A percentile compares a stretch with the other conserved stretches of the same genome.
phyloP scores from a whole-genome alignment of 2,888 invertebrate genomes.

The Drosophila antonietae region DNA sequence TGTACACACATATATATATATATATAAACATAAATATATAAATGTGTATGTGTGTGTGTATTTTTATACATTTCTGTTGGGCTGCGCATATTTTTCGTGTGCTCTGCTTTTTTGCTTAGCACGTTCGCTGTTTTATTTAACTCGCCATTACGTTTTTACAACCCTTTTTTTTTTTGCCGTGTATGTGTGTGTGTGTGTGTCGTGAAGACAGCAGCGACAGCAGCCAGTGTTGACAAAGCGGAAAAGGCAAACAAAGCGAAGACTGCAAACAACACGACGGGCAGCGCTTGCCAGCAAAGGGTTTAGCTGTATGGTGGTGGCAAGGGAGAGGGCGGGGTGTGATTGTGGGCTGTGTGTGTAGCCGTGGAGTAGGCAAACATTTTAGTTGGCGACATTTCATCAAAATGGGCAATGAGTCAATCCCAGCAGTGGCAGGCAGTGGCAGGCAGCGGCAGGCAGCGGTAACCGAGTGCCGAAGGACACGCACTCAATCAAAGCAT shows the following conservation, averaged over 20 bases:
- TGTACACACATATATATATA: conserved; percentile 23
- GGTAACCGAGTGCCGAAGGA: conserved; percentile 26
- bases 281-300: conserved; percentile 6
- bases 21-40: neutral
- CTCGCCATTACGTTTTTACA: conserved; percentile 79
- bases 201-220: neutral
- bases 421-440: conserved; percentile 31
- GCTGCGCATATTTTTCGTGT: conserved; percentile 62
- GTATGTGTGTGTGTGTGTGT: conserved; percentile 17
- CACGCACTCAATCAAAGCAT: conserved; percentile 75
- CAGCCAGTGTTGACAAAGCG: conserved; percentile 71
- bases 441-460: too few species aligned
- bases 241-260: conserved; percentile 74
- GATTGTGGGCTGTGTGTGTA: too few species aligned
- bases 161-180: conserved; percentile 68
- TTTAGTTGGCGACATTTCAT: conserved; percentile 72
- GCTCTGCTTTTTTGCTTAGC: conserved; percentile 41
- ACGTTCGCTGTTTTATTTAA: conserved; percentile 79
- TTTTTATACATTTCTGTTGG: conserved; percentile 57
- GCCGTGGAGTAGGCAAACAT: conserved; percentile 51
- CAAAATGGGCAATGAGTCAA: conserved; percentile 78
- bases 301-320: neutral
- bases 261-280: conserved; percentile 68
- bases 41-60: conserved; percentile 8
- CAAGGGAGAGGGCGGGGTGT: too few species aligned